These are phyloP conservation scores for Dermatophagoides farinae DNA, from an alignment of 1,140 invertebrate species.

Conservation along the genomic window DNA sequence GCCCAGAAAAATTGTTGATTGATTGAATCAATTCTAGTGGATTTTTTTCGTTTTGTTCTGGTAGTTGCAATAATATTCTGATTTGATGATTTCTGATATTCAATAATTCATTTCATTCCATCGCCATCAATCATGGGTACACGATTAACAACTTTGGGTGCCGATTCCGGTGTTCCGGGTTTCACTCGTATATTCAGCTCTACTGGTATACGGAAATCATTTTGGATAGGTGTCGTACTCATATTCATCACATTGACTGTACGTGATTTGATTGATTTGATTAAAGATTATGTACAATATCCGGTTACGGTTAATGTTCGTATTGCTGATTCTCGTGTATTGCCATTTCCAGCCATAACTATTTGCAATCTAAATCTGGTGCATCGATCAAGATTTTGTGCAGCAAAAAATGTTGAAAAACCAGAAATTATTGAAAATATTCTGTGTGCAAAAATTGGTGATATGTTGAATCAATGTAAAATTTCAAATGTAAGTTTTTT, in stretches of 20 bases:
- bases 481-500: conserved; percentile 5
- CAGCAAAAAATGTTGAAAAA: conserved; percentile 10
- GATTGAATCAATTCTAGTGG: background rate
- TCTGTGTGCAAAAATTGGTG: conserved; percentile 13
- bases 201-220: background rate
- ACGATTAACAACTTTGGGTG: background rate
- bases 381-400: conserved; percentile 15
- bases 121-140: background rate
- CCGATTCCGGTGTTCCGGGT: conserved; percentile 14
- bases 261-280: conserved; percentile 9
- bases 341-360: conserved; percentile 26
- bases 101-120: background rate
- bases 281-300: conserved; percentile 16
- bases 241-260: conserved; percentile 12
- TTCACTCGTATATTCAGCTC: background rate
- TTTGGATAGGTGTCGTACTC: conserved; percentile 12
- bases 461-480: conserved; percentile 12
- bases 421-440: conserved; percentile 13
- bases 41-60: background rate
- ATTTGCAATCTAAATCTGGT: conserved; percentile 27
- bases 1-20: background rate
- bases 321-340: conserved; percentile 16
- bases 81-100: background rate
- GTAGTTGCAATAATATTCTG: no score
- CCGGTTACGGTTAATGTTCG: conserved; percentile 17